These are phyloP conservation scores for Sapayoa aenigma DNA, from an alignment of 2,113 vertebrate species.

Conservation along the genomic window DNA sequence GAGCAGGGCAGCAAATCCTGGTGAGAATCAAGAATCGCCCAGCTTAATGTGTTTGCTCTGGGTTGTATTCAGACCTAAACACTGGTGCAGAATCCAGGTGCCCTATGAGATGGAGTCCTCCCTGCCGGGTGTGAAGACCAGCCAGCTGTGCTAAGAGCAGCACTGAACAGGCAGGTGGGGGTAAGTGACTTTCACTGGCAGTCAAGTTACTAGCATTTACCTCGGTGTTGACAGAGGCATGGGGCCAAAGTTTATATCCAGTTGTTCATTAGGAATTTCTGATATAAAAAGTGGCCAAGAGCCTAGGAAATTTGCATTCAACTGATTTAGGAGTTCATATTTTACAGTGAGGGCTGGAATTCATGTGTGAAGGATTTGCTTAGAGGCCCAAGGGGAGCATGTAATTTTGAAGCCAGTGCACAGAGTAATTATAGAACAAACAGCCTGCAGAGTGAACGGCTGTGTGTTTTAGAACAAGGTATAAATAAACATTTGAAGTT, in stretches of 20 bases:
- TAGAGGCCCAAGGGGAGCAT: not conserved
- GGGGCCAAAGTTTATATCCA: not conserved
- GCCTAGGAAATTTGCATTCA: not conserved
- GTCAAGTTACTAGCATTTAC: accelerated
- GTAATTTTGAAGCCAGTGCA: not conserved
- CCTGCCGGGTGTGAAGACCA: no score
- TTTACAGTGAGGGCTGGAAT: not conserved
- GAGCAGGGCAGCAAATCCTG: accelerated
- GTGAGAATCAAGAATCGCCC: not conserved
- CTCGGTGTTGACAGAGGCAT: accelerated
- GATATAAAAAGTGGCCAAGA: not conserved
- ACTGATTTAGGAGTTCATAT: not conserved
- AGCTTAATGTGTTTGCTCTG: accelerated
- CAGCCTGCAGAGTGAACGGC: not conserved
- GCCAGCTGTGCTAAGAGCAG: accelerated
- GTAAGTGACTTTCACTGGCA: not conserved
- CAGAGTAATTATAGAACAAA: not conserved
- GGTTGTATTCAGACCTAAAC: not conserved
- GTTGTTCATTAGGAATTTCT: not conserved
- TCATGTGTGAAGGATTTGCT: not conserved
- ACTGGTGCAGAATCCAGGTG: accelerated
- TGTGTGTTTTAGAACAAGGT: not conserved
- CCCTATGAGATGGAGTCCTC: accelerated
- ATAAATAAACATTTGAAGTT: not conserved
- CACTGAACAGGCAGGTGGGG: accelerated